These are phyloP conservation scores for Podiceps cristatus DNA, from an alignment of 2,113 vertebrate species.

Conservation along the genomic window DNA sequence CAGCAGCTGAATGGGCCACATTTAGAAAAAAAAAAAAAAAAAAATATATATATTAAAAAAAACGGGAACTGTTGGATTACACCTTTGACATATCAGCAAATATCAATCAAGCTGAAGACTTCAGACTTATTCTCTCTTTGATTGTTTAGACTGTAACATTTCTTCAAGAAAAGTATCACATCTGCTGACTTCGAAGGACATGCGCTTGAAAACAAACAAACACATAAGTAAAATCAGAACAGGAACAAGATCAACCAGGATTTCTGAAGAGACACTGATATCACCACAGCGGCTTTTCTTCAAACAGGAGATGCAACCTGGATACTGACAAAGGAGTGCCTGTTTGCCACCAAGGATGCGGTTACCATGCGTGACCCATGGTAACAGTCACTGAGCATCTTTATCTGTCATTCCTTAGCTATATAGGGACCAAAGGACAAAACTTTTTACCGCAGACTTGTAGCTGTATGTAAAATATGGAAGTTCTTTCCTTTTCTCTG, in stretches of 20 bases:
- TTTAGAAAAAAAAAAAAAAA: slow-evolving; percentile 80
- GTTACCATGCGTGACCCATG: slow-evolving; percentile 85
- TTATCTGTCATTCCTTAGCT: slow-evolving; percentile 99
- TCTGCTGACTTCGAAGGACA: slow-evolving; percentile 82
- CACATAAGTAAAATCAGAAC: slow-evolving; percentile 74
- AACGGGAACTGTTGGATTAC: slow-evolving; percentile 84
- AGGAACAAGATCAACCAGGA: slow-evolving; percentile 77
- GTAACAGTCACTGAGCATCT: slow-evolving; percentile 91
- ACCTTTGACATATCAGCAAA: slow-evolving; percentile 88
- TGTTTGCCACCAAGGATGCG: slow-evolving; percentile 89
- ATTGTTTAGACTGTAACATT: slow-evolving; percentile 85
- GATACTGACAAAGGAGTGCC: slow-evolving; percentile 87
- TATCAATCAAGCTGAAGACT: slow-evolving; percentile 86
- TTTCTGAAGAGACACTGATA: slow-evolving; percentile 80
- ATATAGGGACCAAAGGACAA: slow-evolving; percentile 99
- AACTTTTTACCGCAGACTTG: slow-evolving; percentile 99
- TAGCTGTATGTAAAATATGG: slow-evolving; percentile 95
- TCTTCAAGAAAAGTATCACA: slow-evolving; percentile 84
- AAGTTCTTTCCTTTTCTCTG: slow-evolving; percentile 90
- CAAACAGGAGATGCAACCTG: slow-evolving; percentile 77
- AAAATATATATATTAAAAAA: slow-evolving; percentile 79
- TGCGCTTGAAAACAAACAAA: slow-evolving; percentile 75
- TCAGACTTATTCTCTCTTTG: slow-evolving; percentile 83
- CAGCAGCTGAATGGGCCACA: slow-evolving; percentile 89
- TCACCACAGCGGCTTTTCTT: slow-evolving; percentile 79